Conservation (phyloP, 1,140 invertebrate species). For the Eueides isabella region DNA sequence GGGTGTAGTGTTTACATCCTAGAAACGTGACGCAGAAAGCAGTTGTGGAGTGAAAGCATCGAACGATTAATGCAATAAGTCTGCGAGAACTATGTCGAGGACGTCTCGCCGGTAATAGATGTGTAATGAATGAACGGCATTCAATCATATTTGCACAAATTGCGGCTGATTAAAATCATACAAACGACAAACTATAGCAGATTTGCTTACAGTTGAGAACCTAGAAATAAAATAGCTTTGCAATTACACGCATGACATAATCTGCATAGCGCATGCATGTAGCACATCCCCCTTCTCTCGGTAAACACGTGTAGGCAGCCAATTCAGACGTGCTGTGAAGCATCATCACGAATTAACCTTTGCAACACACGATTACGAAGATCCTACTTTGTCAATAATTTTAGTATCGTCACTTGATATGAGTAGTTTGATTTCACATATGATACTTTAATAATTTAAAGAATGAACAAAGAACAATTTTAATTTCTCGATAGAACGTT, state of each 20-base stretch:
- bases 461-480: neutral
- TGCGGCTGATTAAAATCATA: slow-evolving; percentile 27
- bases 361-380: neutral
- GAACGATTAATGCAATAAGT: slow-evolving; percentile 70
- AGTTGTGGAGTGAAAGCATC: slow-evolving; percentile 74
- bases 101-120: slow-evolving; percentile 57
- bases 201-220: neutral
- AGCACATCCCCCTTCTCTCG: neutral
- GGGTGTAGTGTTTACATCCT: slow-evolving; percentile 49
- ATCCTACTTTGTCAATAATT: neutral
- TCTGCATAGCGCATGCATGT: neutral
- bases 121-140: slow-evolving; percentile 53
- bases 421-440: neutral
- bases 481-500: neutral
- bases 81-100: slow-evolving; percentile 67
- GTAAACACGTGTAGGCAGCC: neutral
- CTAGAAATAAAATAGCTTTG: neutral
- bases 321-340: neutral
- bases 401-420: neutral
- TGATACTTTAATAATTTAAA: too few relatives aligned
- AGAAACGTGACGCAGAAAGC: slow-evolving; percentile 78
- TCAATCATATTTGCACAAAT: slow-evolving; percentile 28
- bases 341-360: slow-evolving; percentile 10
- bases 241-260: slow-evolving; percentile 2
- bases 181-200: neutral